Conservation (phyloP, 2,797 vertebrate species). For the Monodelphis domestica region DNA sequence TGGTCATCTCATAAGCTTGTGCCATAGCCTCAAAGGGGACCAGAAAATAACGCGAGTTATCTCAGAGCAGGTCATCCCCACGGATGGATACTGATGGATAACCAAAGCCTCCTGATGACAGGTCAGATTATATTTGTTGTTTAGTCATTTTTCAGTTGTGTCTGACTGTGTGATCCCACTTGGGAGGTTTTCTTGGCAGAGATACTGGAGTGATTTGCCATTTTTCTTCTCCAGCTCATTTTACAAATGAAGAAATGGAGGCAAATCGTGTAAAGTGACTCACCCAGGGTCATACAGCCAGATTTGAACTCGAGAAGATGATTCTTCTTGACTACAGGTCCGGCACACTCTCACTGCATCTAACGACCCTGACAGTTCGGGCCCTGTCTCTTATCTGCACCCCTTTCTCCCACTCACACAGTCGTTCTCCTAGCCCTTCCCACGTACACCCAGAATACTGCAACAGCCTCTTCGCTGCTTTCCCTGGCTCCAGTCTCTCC, state of each 20-base stretch:
- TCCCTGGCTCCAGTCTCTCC: neutral
- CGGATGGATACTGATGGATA: neutral
- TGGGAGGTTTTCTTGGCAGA: too few relatives aligned
- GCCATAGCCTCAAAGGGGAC: neutral
- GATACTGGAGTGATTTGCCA: too few relatives aligned
- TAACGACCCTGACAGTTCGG: neutral
- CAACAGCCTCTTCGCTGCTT: neutral
- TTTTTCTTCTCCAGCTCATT: too few relatives aligned
- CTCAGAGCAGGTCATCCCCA: neutral
- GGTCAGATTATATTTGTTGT: too few relatives aligned
- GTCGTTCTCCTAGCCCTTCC: neutral
- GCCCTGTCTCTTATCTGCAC: neutral
- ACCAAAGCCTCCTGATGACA: neutral
- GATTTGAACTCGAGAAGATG: too few relatives aligned
- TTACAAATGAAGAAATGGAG: too few relatives aligned
- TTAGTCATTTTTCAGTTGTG: too few relatives aligned
- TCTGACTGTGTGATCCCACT: too few relatives aligned
- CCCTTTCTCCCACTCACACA: neutral
- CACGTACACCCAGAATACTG: neutral
- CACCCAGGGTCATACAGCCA: too few relatives aligned
- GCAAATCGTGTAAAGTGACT: too few relatives aligned
- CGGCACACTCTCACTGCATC: too few relatives aligned
- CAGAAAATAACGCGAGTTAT: neutral
- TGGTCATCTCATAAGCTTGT: neutral
- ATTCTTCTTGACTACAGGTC: too few relatives aligned